Base-by-base conservation (phyloP, 2,888 invertebrate genomes). In the Pollenia griseotomentosa region DNA sequence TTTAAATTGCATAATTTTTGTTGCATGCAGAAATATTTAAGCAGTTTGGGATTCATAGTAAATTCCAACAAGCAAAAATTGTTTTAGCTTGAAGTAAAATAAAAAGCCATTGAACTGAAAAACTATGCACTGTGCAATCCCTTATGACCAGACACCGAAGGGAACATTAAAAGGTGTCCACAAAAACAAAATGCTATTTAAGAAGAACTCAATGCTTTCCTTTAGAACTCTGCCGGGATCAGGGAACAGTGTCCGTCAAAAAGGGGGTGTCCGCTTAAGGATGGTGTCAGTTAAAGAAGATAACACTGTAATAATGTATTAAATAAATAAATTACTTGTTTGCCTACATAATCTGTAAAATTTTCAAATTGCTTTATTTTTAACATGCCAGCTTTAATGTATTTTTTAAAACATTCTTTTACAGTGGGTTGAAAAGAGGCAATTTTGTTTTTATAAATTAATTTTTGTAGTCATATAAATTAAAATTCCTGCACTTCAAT, bases 291-390 rank as follows among this genome's bases (percentile, higher is more conserved):
- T 33, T 4, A 33, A 6, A 6, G 6, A 6, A 33, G 33, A 33
- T 33, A 6, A 33, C 33, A 33, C 33, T 33, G 33, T 33, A 33
- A 33, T 33, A 33, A 6, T 33, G 33, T 63, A 63, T 16, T 63
- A 63, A 48, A 79, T 65, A 79, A 79, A 83, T 77, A 77, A 86
- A 71, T 83, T 59, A 71, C 65, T 70, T 80, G 71, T 65, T 78
- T 44, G 79, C 55, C 57, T 16, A 57, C 59, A 83, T 79, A 86
- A 83, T 78, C 55, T 74, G 23, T 53, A 55, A 48, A 82, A 73
- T 40, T 68, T 33, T 53, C 73, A 0, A 33, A 59, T 68, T 33
- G 40, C 48, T 48, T 57, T 42, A 33, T 16, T 57, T 59, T 59
- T 68, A 9, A 33, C 23, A 53, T 74, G 66, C 16, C 75, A 33